A percentile compares a stretch with the other conserved stretches of the same genome.
These are phyloP conservation scores for Drosophila longiperda DNA, from an alignment of 2,888 invertebrate species.

Conservation along the genomic window DNA sequence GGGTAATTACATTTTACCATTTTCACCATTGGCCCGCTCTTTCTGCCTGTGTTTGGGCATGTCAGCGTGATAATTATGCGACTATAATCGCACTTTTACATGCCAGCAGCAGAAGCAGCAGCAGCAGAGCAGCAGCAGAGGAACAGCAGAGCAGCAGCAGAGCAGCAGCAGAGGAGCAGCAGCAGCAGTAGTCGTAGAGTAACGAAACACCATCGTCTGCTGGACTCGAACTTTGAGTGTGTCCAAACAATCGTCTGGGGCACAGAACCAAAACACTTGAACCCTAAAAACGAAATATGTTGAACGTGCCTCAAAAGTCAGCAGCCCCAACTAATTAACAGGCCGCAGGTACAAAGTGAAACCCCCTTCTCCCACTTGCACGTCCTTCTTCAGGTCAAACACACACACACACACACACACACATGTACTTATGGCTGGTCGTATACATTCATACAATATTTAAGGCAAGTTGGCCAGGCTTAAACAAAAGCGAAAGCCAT, in stretches of 20 bases:
- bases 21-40: constrained; percentile 55
- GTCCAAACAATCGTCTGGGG: constrained; percentile 42
- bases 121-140: neutral
- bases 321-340: constrained; percentile 77
- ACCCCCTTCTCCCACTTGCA: neutral
- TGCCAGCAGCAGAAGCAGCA: constrained; percentile 55
- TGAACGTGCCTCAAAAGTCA: constrained; percentile 74
- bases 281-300: constrained; percentile 77
- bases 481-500: constrained; percentile 79
- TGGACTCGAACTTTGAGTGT: constrained; percentile 28
- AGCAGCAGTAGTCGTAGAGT: constrained; percentile 1
- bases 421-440: constrained; percentile 2
- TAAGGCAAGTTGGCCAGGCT: constrained; percentile 69
- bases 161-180: neutral
- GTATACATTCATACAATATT: constrained; percentile 70
- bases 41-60: constrained; percentile 57
- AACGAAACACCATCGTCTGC: constrained; percentile 10
- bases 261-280: constrained; percentile 57
- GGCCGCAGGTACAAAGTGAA: constrained; percentile 71
- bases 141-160: constrained; percentile 31
- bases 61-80: constrained; percentile 82
- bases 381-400: constrained; percentile 1
- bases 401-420: neutral
- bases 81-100: constrained; percentile 81
- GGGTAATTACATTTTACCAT: constrained; percentile 79